Base-by-base conservation (phyloP, 2,113 vertebrate genomes). In the Trogon surrucura region DNA sequence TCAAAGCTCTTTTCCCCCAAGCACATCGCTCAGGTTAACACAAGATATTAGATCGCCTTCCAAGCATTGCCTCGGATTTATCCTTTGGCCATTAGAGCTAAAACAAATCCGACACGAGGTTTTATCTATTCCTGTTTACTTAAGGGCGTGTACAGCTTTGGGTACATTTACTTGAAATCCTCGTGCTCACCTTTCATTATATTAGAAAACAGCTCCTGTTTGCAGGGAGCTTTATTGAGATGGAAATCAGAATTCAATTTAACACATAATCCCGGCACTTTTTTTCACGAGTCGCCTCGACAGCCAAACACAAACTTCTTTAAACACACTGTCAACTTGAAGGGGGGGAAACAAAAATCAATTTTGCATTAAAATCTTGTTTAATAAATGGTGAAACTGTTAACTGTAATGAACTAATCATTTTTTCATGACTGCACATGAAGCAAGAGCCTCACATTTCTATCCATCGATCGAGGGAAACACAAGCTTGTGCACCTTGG, bases 331-430 rank as follows among this genome's bases (percentile, higher is more conserved):
- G 78, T 62, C 91, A 87, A 84, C 30, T 62, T 16, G n/a, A 69
- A 41, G 32, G 30, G 18, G 14, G 2, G 10, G 41, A 86, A 15
- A 78, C 81, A 75, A 62, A 91, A 83, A 91, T 95, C 86, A 71
- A 93, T 95, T 91, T 27, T 88, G 77, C 80, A 95, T 91, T 95
- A 86, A 95, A 80, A 58, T 34, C 67, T 74, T 51, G 20, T 86
- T 92, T 91, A 92, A 74, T 89, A 94, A 95, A 89, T 10, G 71
- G 60, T 34, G 69, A 57, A 84, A 84, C 8, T 78, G 61, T 67
- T 88, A 90, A 75, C 62, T 73, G 75, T 13, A 57, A 70, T 54
- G 85, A 92, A 58, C 7, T 61, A 5, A 77, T 61, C 16, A 50
- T 88, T 88, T 88, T 88, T 50, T 73, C 82, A 21, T 10, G 47